Conservation (phyloP, 2,797 vertebrate species). For the Acanthurus tractus region DNA sequence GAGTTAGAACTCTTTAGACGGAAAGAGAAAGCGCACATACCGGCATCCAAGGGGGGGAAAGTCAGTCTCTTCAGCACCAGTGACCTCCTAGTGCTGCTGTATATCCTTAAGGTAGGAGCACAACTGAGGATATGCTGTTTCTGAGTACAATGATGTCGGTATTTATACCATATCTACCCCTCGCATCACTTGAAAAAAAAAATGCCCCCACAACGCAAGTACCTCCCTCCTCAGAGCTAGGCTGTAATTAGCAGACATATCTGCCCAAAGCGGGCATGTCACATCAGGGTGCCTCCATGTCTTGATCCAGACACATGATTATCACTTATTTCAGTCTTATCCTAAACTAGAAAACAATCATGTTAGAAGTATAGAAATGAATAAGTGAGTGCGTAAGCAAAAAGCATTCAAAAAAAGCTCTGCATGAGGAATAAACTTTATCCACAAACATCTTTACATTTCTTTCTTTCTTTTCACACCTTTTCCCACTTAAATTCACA, state of each 20-base stretch:
- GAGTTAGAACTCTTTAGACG: slow-evolving; percentile 46
- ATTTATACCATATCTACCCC: slow-evolving; percentile 93
- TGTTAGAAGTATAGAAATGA: slow-evolving; percentile 37
- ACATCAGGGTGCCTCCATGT: slow-evolving; percentile 84
- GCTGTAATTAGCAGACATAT: slow-evolving; percentile 94
- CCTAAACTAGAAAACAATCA: slow-evolving; percentile 65
- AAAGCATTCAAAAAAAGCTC: slow-evolving; percentile 20
- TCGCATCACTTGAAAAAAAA: slow-evolving; percentile 83
- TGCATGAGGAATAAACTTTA: slow-evolving; percentile 11
- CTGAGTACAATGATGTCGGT: slow-evolving; percentile 83
- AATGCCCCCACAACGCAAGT: slow-evolving; percentile 85
- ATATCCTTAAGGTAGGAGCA: slow-evolving; percentile 88
- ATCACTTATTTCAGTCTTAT: slow-evolving; percentile 81
- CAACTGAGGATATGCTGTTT: slow-evolving; percentile 87
- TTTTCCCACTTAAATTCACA: not conserved
- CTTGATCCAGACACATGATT: slow-evolving; percentile 85
- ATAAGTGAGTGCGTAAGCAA: slow-evolving; percentile 37
- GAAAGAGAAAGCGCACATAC: slow-evolving; percentile 85
- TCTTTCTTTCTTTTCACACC: not conserved
- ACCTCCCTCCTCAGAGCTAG: slow-evolving; percentile 89
- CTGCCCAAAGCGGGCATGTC: slow-evolving; percentile 90
- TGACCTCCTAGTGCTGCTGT: slow-evolving; percentile 80
- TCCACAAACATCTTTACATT: slow-evolving; percentile 26
- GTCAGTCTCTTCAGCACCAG: slow-evolving; percentile 80
- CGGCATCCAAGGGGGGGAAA: slow-evolving; percentile 79